Conservation (phyloP, 2,113 vertebrate species). For the Saccopteryx leptura region DNA sequence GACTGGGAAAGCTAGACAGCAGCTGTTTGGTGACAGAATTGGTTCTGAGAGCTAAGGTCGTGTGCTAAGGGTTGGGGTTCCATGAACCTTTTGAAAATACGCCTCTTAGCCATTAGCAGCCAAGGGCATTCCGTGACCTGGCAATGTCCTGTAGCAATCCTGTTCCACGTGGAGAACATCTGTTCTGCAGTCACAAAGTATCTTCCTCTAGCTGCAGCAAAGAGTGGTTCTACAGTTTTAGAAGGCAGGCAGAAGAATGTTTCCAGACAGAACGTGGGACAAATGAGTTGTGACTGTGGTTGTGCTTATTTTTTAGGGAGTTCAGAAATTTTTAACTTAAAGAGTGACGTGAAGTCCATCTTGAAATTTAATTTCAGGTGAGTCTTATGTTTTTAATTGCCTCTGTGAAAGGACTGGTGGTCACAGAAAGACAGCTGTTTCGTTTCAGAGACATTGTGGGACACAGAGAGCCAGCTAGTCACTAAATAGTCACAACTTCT, state of each 20-base stretch:
- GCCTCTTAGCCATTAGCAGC: background rate
- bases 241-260: background rate
- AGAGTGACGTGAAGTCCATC: background rate
- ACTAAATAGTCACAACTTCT: background rate
- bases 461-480: background rate
- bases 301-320: conserved; percentile 35
- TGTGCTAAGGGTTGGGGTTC: background rate
- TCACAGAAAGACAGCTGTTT: background rate
- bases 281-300: conserved; percentile 23
- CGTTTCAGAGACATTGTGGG: background rate
- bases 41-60: background rate
- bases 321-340: conserved; percentile 41
- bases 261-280: conserved; percentile 58
- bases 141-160: background rate
- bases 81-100: background rate
- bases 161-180: background rate
- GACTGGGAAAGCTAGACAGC: background rate
- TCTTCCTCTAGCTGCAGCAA: background rate
- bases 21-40: background rate
- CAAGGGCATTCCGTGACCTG: background rate
- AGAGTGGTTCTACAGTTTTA: background rate
- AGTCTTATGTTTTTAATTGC: conserved; percentile 39
- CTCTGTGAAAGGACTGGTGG: background rate
- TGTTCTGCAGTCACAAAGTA: background rate
- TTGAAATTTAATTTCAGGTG: conserved; percentile 49